phyloP scores from a whole-genome alignment of 2,888 invertebrate genomes.

The Apodemia mormo region DNA sequence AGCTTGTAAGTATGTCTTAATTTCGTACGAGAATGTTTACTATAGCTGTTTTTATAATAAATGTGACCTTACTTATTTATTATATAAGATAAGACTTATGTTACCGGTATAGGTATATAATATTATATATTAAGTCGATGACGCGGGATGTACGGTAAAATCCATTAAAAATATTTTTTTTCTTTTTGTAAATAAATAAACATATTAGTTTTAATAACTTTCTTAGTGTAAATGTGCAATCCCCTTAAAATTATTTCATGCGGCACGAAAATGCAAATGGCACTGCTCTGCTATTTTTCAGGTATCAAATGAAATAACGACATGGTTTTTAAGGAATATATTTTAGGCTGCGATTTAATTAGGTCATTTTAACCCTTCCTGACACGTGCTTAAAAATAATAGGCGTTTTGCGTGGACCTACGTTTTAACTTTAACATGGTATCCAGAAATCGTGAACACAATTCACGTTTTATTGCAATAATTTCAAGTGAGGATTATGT shows the following conservation, averaged over 20 bases:
- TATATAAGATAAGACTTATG: too few species aligned
- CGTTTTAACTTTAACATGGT: slow-evolving; percentile 8
- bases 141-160: too few species aligned
- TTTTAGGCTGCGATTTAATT: slow-evolving; percentile 20
- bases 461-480: slow-evolving; percentile 19
- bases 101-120: too few species aligned
- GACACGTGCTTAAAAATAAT: slow-evolving; percentile 17
- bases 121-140: too few species aligned
- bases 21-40: too few species aligned
- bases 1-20: too few species aligned
- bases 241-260: slow-evolving; percentile 57
- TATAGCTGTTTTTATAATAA: too few species aligned
- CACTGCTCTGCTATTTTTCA: slow-evolving; percentile 53
- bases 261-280: slow-evolving; percentile 75
- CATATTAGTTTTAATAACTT: too few species aligned
- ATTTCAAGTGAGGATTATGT: neutral
- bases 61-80: too few species aligned
- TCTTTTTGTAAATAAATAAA: too few species aligned
- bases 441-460: slow-evolving; percentile 16
- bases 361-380: slow-evolving; percentile 18
- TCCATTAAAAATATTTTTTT: too few species aligned
- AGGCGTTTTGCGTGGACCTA: slow-evolving; percentile 9
- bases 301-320: slow-evolving; percentile 58
- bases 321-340: slow-evolving; percentile 16
- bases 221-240: neutral